These are phyloP conservation scores for Paedocypris micromegethes DNA, from an alignment of 2,797 vertebrate genomes.

Conservation along the genomic window DNA sequence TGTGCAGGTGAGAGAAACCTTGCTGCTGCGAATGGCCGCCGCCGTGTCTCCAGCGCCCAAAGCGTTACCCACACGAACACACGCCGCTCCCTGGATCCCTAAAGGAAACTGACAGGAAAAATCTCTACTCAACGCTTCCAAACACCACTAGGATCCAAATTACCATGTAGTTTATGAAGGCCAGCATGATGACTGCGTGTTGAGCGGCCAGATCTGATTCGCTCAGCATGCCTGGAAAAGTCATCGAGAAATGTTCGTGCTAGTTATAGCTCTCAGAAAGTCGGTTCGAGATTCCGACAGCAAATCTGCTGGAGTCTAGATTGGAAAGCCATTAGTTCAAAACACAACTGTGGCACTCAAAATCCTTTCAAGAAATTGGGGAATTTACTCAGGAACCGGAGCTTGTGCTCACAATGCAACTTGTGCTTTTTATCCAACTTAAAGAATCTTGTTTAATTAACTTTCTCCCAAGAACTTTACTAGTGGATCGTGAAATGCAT, in stretches of 20 bases:
- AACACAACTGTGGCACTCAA: too few species aligned
- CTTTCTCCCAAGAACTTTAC: too few species aligned
- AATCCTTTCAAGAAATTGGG: too few species aligned
- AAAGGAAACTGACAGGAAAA: conserved; percentile 70
- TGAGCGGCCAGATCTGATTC: conserved; percentile 80
- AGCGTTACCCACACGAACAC: conserved; percentile 83
- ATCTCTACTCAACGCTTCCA: too few species aligned
- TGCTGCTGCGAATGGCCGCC: conserved; percentile 72
- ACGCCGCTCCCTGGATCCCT: conserved; percentile 76
- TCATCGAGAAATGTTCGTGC: not conserved
- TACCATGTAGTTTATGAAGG: conserved; percentile 76
- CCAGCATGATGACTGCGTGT: conserved; percentile 71
- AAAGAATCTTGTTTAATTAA: too few species aligned
- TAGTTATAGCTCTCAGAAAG: not conserved
- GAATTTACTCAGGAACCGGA: too few species aligned
- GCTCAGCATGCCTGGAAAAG: conserved; percentile 70
- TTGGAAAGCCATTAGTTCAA: too few species aligned
- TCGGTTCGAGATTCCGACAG: too few species aligned
- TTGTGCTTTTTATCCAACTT: too few species aligned
- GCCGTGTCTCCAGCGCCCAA: conserved; percentile 77
- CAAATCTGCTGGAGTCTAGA: too few species aligned
- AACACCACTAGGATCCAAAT: not conserved
- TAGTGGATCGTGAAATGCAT: too few species aligned
- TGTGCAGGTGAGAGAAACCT: conserved; percentile 68
- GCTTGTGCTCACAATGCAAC: too few species aligned